These are phyloP conservation scores for Lucinisca nassula DNA, from an alignment of 2,888 invertebrate species.

Conservation along the genomic window DNA sequence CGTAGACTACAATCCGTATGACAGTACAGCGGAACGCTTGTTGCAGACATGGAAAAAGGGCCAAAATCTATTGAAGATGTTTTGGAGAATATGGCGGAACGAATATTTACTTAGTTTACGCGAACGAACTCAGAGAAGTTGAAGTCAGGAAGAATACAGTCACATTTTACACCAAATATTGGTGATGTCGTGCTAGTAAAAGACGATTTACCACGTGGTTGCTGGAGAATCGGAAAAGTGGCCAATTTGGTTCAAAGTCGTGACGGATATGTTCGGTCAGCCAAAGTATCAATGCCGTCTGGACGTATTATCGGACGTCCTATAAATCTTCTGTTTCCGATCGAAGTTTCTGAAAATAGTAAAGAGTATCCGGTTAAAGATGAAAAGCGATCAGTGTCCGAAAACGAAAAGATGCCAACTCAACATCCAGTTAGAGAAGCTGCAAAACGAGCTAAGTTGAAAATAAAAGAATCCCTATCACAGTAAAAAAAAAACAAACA, in stretches of 20 bases:
- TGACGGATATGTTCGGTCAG: constrained; percentile 1
- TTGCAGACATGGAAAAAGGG: no score
- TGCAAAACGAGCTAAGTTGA: neutral
- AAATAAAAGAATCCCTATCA: neutral
- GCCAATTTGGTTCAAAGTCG: neutral
- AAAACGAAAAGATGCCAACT: neutral
- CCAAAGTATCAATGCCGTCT: neutral
- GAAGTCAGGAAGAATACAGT: no score
- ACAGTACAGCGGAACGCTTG: no score
- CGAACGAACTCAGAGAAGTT: no score
- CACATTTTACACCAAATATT: neutral
- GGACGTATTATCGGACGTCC: constrained; percentile 18
- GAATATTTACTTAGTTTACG: no score
- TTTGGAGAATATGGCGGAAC: no score
- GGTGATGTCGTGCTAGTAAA: constrained; percentile 22
- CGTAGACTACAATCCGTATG: no score
- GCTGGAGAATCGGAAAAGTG: constrained; percentile 11
- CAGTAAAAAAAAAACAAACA: no score
- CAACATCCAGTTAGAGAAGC: neutral
- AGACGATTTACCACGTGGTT: constrained; percentile 17
- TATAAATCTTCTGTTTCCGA: neutral
- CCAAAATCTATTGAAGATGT: no score
- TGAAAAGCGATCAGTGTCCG: neutral
- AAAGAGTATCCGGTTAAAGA: neutral
- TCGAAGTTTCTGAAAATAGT: neutral